Evolutionary conservation across 2,797 vertebrate genomes (phyloP).

Genomic region (Ispidina lecontei): DNA sequence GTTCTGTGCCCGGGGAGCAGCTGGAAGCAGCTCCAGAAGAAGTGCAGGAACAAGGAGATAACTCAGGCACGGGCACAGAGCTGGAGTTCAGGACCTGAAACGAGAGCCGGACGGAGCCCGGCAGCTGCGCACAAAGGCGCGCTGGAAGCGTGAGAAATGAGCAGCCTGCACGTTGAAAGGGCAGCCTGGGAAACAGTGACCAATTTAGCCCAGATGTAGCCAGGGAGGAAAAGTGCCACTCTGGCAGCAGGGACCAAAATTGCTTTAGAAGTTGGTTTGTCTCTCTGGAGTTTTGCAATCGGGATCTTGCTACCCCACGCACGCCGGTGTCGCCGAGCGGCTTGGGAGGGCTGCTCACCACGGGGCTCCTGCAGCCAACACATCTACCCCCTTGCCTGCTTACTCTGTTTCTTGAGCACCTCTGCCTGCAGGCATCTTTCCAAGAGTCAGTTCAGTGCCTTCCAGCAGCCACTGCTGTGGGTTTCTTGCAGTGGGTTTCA

Average conservation of each 20-base stretch:
- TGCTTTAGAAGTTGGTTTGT: not conserved
- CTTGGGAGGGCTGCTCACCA: not conserved
- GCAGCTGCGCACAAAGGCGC: not conserved
- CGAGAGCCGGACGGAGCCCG: not conserved
- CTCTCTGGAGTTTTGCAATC: not conserved
- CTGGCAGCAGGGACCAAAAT: not conserved
- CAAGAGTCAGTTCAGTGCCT: not conserved
- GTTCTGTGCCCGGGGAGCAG: not conserved
- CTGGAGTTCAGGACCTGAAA: not conserved
- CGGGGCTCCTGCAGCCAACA: not conserved
- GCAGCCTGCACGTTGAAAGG: not conserved
- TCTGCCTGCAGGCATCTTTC: not conserved
- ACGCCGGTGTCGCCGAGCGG: not conserved
- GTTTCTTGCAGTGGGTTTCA: not conserved
- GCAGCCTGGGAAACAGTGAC: not conserved
- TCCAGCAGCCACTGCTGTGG: rapidly evolving
- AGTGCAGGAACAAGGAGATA: not conserved
- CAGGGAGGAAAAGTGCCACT: not conserved
- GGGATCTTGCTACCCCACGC: not conserved
- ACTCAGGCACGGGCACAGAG: not conserved
- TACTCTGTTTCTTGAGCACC: rapidly evolving
- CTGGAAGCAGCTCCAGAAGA: not conserved
- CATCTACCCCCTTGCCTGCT: not conserved
- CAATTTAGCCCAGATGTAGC: slow-evolving; percentile 15
- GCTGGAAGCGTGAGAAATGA: slow-evolving; percentile 8